Conservation (phyloP, 2,113 vertebrate species). For the Paramormyrops kingsleyae region DNA sequence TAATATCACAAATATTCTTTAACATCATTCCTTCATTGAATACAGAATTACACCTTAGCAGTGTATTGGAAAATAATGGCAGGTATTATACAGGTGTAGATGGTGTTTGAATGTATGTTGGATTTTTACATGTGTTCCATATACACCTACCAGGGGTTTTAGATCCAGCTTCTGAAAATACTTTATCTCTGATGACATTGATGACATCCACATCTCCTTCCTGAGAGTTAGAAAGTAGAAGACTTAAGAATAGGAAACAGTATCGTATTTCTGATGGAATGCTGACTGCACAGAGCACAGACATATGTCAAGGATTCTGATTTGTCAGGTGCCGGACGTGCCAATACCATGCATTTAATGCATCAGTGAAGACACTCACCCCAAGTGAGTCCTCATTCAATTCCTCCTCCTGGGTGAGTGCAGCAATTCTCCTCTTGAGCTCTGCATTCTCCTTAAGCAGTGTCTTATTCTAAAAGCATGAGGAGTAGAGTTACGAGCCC, state of each 20-base stretch:
- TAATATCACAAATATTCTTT: background rate
- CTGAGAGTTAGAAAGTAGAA: background rate
- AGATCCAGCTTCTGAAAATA: background rate
- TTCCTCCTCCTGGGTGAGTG: constrained; percentile 9
- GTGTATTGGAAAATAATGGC: background rate
- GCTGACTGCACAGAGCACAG: background rate
- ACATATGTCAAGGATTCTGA: background rate
- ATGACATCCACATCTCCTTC: background rate
- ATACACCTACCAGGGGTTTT: background rate
- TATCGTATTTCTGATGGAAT: background rate
- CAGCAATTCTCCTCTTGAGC: constrained; percentile 48
- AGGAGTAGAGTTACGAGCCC: background rate
- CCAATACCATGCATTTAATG: background rate
- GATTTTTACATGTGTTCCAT: background rate
- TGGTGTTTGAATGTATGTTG: background rate
- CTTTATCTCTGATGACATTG: constrained; percentile 6
- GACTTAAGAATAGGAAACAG: background rate
- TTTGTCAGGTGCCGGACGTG: background rate
- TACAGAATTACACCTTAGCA: background rate
- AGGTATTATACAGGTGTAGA: background rate
- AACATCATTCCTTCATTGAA: background rate
- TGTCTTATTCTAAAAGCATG: constrained; percentile 53
- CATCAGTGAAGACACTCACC: background rate
- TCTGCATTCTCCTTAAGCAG: constrained; percentile 57
- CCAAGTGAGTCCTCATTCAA: background rate